These are phyloP conservation scores for Panorpa germanica DNA, from an alignment of 2,888 invertebrate genomes.

Conservation along the genomic window DNA sequence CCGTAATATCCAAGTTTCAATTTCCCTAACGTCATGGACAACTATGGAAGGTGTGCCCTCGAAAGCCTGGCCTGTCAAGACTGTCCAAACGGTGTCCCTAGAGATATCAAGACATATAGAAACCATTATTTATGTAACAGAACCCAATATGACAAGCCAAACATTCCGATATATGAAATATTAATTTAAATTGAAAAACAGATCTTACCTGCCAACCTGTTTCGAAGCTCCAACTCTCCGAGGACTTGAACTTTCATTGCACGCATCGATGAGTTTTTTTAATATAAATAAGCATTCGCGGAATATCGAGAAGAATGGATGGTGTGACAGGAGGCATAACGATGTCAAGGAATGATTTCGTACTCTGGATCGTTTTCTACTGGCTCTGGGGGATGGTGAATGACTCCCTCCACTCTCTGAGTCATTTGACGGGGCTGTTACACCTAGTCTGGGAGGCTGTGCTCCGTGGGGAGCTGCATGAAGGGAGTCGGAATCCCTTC, in stretches of 20 bases:
- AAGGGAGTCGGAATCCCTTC: slow-evolving; percentile 42
- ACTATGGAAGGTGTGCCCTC: slow-evolving; percentile 74
- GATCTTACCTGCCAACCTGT: slow-evolving; percentile 55
- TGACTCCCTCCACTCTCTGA: slow-evolving; percentile 80
- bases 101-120: slow-evolving; percentile 12
- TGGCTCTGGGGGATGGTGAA: slow-evolving; percentile 69
- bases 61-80: slow-evolving; percentile 65
- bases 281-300: slow-evolving; percentile 93
- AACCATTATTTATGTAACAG: slow-evolving; percentile 1
- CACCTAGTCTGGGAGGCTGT: slow-evolving; percentile 38
- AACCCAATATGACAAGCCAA: slow-evolving; percentile 8
- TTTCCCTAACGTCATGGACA: slow-evolving; percentile 89
- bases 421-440: slow-evolving; percentile 48
- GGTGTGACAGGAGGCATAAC: slow-evolving; percentile 93
- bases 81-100: slow-evolving; percentile 94
- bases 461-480: slow-evolving; percentile 18
- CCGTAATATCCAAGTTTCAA: slow-evolving; percentile 97
- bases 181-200: slow-evolving; percentile 5
- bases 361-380: slow-evolving; percentile 60
- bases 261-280: slow-evolving; percentile 91
- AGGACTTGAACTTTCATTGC: slow-evolving; percentile 85
- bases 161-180: neutral
- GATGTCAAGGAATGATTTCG: slow-evolving; percentile 92
- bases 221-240: slow-evolving; percentile 77
- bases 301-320: slow-evolving; percentile 97